These are phyloP conservation scores for Psittacula cyanocephala DNA, from an alignment of 2,113 vertebrate species.

Conservation along the genomic window DNA sequence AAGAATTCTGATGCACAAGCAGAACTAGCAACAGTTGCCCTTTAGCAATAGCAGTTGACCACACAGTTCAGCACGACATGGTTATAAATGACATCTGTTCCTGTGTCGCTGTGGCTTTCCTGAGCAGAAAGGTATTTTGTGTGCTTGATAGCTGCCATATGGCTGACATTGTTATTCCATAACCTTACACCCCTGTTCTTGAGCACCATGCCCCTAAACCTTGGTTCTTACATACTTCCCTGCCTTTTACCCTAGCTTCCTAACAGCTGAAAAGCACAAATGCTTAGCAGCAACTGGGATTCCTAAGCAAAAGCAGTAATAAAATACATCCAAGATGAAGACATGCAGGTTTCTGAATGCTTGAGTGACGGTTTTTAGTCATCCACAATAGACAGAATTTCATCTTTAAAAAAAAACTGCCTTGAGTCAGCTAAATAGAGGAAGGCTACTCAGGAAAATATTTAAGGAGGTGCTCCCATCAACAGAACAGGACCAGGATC, in stretches of 20 bases:
- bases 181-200: constrained; percentile 30
- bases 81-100: constrained; percentile 26
- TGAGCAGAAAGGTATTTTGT: not conserved
- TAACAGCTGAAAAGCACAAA: constrained; percentile 73
- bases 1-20: not conserved
- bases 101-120: not conserved
- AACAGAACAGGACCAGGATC: not conserved
- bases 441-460: constrained; percentile 31
- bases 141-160: constrained; percentile 38
- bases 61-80: not conserved
- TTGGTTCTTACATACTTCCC: constrained; percentile 40
- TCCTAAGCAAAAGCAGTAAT: constrained; percentile 57
- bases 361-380: constrained; percentile 34
- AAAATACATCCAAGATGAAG: constrained; percentile 29
- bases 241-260: not conserved
- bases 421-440: constrained; percentile 13
- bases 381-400: not conserved
- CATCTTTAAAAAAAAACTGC: constrained; percentile 32
- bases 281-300: constrained; percentile 61
- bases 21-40: not conserved
- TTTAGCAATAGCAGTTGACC: not conserved
- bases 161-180: constrained; percentile 43
- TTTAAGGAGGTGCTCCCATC: not conserved
- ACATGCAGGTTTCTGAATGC: constrained; percentile 46
- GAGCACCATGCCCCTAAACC: constrained; percentile 10